Evolutionary conservation across 2,888 invertebrate species (phyloP).

Genomic region (Chloromyia formosa): DNA sequence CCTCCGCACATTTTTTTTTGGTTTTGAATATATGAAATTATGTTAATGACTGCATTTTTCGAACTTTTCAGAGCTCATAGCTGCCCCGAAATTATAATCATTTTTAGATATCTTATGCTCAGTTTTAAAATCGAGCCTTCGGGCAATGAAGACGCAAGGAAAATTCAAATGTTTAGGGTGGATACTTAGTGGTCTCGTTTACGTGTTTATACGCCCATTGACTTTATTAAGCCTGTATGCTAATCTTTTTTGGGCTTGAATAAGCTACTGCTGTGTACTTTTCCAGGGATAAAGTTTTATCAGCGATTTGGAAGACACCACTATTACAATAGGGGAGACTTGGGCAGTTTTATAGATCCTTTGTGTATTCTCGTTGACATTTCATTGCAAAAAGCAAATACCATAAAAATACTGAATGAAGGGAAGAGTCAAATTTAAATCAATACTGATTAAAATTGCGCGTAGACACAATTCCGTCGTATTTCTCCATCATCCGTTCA

Average conservation of each 20-base stretch:
- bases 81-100: slow-evolving; percentile 26
- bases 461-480: no score
- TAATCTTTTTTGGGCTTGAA: neutral
- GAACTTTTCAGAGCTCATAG: slow-evolving; percentile 12
- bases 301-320: neutral
- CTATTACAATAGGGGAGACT: neutral
- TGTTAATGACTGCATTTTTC: slow-evolving; percentile 37
- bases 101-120: slow-evolving; percentile 22
- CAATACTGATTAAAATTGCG: no score
- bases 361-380: no score
- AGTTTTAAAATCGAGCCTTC: neutral
- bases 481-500: no score
- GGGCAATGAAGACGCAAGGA: slow-evolving; percentile 3
- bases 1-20: no score
- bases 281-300: neutral
- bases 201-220: slow-evolving; percentile 18
- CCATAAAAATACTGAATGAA: no score
- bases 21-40: slow-evolving; percentile 28
- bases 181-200: slow-evolving; percentile 16
- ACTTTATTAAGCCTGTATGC: neutral
- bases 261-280: neutral
- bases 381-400: no score
- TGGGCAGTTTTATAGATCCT: no score
- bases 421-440: no score
- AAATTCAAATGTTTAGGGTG: slow-evolving; percentile 17